Base-by-base conservation (phyloP, 2,113 vertebrate genomes). In the Eleginops maclovinus region DNA sequence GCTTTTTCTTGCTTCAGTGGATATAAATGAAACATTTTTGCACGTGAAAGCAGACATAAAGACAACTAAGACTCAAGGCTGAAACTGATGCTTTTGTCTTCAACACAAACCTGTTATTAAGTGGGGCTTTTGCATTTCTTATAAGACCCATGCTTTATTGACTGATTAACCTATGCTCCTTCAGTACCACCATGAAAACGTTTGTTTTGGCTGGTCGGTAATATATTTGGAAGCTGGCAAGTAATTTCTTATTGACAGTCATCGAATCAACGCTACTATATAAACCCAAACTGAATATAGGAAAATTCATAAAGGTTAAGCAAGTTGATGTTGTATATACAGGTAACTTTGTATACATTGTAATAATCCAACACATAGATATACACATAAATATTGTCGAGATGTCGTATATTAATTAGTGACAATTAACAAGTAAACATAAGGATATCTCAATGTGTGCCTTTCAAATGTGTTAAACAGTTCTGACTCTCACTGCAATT, bases 1-100 rank as follows among this genome's bases (percentile, higher is more conserved):
- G 77, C 60, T 82, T 81, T 81, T 88, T 88, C 77, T 86, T 88
- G 88, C 88, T 87, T 90, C 84, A 82, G 43, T 90, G 87, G 81
- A 90, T 79, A 82, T 81, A 85, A 88, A 88, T 82, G 22, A 87
- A 85, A 77, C 81, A 50, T 72, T 75, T 81, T 85, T 84, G 65
- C 81, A 86, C 80, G 89, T 88, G 83, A 90, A 85, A 89, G 88
- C 77, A 73, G 65, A 84, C 60, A 46, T 65, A 68, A 78, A 67
- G 60, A 79, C 4, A 66, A 77, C 84, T 70, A 85, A 81, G 63
- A 21, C 70, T 67, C 66, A 16, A 56, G 26, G 59, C 26, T 60
- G 58, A 81, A 81, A 83, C 28, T 15, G 40, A 88, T 82, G 64
- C 50, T 26, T 86, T 85, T 87, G 87, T 91, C 74, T 86, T 62